Percentiles rank a stretch among this genome's conserved stretches.
phyloP scores from a whole-genome alignment of 2,797 vertebrate species.

The Sebastes vulpes region DNA sequence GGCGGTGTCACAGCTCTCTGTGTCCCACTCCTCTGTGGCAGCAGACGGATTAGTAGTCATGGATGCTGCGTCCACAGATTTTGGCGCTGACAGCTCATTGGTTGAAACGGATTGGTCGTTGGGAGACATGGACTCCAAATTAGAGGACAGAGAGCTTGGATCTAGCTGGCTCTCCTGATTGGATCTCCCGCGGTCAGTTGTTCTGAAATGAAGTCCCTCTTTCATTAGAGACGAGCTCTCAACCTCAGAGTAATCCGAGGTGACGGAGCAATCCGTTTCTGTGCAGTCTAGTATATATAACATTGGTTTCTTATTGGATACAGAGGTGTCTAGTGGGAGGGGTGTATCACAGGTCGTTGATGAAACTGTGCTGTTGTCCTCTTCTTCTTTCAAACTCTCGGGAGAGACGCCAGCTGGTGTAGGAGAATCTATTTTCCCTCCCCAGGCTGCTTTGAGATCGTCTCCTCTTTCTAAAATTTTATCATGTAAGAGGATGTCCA shows the following conservation, averaged over 20 bases:
- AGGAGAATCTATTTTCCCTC: constrained; percentile 43
- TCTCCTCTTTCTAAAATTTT: constrained; percentile 53
- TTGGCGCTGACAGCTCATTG: constrained; percentile 63
- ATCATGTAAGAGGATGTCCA: constrained; percentile 57
- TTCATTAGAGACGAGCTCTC: constrained; percentile 78
- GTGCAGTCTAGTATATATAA: constrained; percentile 87
- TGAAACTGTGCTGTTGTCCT: constrained; percentile 78
- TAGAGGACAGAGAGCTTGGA: constrained; percentile 81
- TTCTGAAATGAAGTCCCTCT: constrained; percentile 59
- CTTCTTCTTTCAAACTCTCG: constrained; percentile 77
- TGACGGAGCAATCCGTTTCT: constrained; percentile 93
- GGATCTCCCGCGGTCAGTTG: constrained; percentile 36
- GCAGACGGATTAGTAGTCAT: constrained; percentile 27
- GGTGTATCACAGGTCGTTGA: constrained; percentile 85
- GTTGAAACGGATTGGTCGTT: constrained; percentile 70
- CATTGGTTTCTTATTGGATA: constrained; percentile 83
- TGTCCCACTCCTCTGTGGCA: constrained; percentile 81
- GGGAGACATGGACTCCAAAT: constrained; percentile 75
- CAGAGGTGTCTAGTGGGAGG: constrained; percentile 83
- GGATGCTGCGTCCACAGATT: constrained; percentile 50
- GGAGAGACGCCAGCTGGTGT: constrained; percentile 31
- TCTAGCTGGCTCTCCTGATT: constrained; percentile 59
- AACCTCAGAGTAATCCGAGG: constrained; percentile 90
- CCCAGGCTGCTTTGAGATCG: constrained; percentile 47
- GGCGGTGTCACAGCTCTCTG: constrained; percentile 76